Percentiles rank a stretch among this genome's conserved stretches.
Evolutionary conservation across 2,888 invertebrate species (phyloP).

Genomic region (Saturnia japonica): DNA sequence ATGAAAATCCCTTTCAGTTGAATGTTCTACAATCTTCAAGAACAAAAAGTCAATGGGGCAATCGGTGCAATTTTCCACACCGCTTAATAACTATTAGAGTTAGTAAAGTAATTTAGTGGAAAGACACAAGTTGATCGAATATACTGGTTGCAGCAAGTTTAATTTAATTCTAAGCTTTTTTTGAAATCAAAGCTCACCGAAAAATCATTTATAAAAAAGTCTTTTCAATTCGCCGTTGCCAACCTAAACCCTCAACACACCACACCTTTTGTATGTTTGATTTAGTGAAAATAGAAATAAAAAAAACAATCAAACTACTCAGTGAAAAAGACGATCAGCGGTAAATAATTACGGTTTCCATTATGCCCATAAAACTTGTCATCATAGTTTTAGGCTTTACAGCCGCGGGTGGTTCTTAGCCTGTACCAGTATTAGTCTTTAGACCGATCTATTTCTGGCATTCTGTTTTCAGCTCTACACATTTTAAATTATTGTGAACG

Average conservation of each 20-base stretch:
- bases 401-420: no score
- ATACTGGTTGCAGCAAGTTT: background rate
- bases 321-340: background rate
- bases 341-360: background rate
- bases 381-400: no score
- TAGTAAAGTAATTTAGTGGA: conserved; percentile 2
- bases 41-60: background rate
- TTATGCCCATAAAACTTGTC: background rate
- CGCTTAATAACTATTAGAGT: conserved; percentile 1
- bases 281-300: background rate
- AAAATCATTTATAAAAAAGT: background rate
- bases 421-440: no score
- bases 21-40: conserved; percentile 3
- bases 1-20: conserved; percentile 2
- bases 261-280: background rate
- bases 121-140: background rate
- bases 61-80: conserved; percentile 3
- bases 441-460: no score
- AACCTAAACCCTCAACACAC: no score
- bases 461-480: no score
- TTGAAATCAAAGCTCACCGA: background rate
- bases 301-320: background rate
- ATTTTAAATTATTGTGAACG: no score
- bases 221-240: background rate
- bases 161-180: background rate